Percentiles rank a stretch among this genome's conserved stretches.
Evolutionary conservation across 2,113 vertebrate genomes (phyloP).

Genomic region (Thamnaconus septentrionalis): DNA sequence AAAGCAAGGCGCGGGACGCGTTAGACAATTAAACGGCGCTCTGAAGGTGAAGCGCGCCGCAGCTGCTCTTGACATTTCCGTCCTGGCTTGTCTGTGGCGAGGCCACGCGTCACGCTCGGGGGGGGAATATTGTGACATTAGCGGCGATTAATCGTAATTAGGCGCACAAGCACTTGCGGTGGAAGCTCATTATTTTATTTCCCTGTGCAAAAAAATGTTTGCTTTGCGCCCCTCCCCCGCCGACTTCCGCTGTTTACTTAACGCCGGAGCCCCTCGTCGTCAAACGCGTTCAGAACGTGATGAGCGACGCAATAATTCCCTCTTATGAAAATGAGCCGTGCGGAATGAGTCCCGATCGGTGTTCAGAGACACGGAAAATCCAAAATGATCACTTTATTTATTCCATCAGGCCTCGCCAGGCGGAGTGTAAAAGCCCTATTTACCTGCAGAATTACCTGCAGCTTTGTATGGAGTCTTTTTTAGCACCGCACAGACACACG

Average conservation of each 20-base stretch:
- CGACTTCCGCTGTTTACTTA: conserved; percentile 29
- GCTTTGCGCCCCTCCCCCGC: conserved; percentile 1
- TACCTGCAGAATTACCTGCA: conserved; percentile 61
- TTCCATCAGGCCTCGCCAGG: conserved; percentile 32
- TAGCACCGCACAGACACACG: conserved; percentile 24
- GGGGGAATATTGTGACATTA: conserved; percentile 23
- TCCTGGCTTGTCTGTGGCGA: conserved; percentile 7
- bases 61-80: conserved; percentile 6
- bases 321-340: conserved; percentile 42
- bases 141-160: conserved; percentile 30
- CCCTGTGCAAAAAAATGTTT: conserved; percentile 18
- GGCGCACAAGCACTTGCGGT: conserved; percentile 2
- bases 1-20: conserved; percentile 32
- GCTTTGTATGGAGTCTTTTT: conserved; percentile 38
- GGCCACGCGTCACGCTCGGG: not conserved
- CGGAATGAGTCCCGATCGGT: conserved; percentile 27
- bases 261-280: conserved; percentile 23
- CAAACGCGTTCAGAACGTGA: conserved; percentile 32
- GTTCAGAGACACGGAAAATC: conserved; percentile 33
- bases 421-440: conserved; percentile 48
- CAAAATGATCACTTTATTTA: conserved; percentile 52
- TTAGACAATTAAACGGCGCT: conserved; percentile 24
- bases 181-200: conserved; percentile 31
- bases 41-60: conserved; percentile 26
- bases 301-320: conserved; percentile 44